Evolutionary conservation across 2,113 vertebrate species (phyloP).

Genomic region (Mormyrus lacerda): DNA sequence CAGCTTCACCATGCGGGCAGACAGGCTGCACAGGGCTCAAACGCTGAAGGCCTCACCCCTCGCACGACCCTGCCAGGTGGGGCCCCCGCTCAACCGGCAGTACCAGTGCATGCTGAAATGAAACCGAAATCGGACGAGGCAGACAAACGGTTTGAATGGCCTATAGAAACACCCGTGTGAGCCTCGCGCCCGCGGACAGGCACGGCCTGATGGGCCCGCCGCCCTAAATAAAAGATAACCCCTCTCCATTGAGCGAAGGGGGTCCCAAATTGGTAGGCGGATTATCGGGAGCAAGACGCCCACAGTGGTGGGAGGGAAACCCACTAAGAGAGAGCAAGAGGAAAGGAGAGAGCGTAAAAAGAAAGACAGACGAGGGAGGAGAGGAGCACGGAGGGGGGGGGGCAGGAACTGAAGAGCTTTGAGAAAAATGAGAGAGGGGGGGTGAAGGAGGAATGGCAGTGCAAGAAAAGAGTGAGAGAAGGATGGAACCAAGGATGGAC

Average conservation of each 20-base stretch:
- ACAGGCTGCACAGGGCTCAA: background rate
- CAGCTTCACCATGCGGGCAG: background rate
- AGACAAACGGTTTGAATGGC: background rate
- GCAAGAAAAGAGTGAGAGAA: background rate
- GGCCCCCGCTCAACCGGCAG: background rate
- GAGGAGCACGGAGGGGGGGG: background rate
- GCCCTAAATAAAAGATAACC: conserved; percentile 57
- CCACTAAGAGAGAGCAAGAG: conserved; percentile 48
- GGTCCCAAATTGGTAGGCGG: conserved; percentile 55
- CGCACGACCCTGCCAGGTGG: background rate
- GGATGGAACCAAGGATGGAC: background rate
- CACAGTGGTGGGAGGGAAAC: conserved; percentile 40
- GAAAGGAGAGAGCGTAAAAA: conserved; percentile 34
- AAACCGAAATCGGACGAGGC: background rate
- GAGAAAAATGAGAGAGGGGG: background rate
- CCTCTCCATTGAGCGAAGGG: conserved; percentile 42
- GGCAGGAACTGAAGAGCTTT: background rate
- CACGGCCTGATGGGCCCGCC: background rate
- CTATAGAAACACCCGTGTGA: background rate
- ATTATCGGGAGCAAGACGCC: conserved; percentile 62
- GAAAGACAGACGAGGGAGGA: background rate
- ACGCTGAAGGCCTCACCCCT: background rate
- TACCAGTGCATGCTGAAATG: background rate
- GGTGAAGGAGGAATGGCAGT: background rate
- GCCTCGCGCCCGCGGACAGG: background rate